A percentile compares a stretch with the other conserved stretches of the same genome.
phyloP scores from a whole-genome alignment of 2,888 invertebrate genomes.

The Lymantria monacha region DNA sequence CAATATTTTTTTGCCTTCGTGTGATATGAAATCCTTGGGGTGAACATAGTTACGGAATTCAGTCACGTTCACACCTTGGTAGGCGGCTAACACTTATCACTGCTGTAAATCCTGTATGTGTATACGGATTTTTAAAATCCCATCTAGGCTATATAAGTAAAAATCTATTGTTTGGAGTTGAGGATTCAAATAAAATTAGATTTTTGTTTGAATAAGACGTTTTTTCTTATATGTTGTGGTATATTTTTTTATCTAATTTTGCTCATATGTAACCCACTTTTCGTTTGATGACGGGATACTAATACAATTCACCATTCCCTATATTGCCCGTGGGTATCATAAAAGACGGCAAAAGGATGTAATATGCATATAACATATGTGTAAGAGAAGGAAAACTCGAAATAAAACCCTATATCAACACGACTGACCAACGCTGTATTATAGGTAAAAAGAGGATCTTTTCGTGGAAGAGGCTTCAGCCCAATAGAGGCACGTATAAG shows the following conservation, averaged over 20 bases:
- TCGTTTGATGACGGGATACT: no score
- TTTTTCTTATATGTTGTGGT: background rate
- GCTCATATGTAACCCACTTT: no score
- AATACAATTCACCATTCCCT: no score
- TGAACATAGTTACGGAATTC: constrained; percentile 4
- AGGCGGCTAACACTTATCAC: constrained; percentile 14
- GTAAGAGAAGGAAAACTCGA: no score
- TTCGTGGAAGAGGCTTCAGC: no score
- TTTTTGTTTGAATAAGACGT: background rate
- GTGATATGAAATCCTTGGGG: constrained; percentile 25
- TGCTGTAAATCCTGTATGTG: constrained; percentile 6
- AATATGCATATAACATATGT: no score
- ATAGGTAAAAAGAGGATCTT: no score
- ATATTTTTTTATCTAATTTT: background rate
- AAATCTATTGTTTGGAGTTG: background rate
- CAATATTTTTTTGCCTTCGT: constrained; percentile 26
- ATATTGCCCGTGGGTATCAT: background rate
- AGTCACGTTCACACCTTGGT: constrained; percentile 20
- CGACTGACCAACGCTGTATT: no score
- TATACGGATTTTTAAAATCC: background rate
- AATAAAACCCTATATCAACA: no score
- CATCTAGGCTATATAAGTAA: background rate
- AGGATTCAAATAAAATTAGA: background rate
- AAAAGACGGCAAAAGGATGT: no score
- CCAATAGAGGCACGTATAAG: no score